These are phyloP conservation scores for Aldrovandia affinis DNA, from an alignment of 2,797 vertebrate genomes.

Conservation along the genomic window DNA sequence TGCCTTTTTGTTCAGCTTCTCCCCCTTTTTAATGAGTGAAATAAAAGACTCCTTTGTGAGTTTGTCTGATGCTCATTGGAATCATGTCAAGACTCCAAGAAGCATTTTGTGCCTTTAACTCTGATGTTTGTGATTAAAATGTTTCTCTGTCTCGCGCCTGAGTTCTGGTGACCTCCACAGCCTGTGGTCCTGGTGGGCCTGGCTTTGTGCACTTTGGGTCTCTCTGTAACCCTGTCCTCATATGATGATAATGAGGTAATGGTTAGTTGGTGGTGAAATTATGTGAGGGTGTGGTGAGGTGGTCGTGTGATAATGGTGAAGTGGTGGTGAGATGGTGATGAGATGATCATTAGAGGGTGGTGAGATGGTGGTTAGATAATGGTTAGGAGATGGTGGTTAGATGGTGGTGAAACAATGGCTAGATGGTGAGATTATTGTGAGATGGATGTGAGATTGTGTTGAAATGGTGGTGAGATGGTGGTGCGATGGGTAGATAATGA, in stretches of 20 bases:
- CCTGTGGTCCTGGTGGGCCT: not conserved
- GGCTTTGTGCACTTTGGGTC: not conserved
- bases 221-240: not conserved
- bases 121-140: not conserved
- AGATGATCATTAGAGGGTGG: not conserved
- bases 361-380: not conserved
- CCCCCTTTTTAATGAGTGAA: not conserved
- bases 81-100: not conserved
- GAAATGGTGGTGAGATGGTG: not conserved
- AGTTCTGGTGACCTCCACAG: too few species aligned
- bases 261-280: not conserved
- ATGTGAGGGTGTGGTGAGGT: not conserved
- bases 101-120: not conserved
- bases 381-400: too few species aligned
- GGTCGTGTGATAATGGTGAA: not conserved
- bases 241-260: not conserved
- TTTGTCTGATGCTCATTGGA: not conserved
- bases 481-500: not conserved
- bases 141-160: not conserved
- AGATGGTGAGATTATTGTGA: not conserved
- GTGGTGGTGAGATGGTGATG: not conserved
- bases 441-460: not conserved
- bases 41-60: not conserved
- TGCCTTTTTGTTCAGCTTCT: not conserved
- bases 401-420: not conserved